These are phyloP conservation scores for Drosophila diplacantha DNA, from an alignment of 2,888 invertebrate species.

Conservation along the genomic window DNA sequence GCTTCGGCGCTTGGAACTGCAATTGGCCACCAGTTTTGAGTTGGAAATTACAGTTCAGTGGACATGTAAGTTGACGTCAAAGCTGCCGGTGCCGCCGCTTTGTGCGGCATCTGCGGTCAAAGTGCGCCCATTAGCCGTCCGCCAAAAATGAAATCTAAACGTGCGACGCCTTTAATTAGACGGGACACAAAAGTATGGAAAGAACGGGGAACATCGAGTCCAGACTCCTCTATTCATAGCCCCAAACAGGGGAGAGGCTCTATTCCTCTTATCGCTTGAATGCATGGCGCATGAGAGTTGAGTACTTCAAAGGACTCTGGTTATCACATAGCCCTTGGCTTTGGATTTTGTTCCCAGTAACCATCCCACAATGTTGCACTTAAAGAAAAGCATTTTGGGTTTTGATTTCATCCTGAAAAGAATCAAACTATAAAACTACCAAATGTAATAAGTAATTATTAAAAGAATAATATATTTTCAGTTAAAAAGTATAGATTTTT, in stretches of 20 bases:
- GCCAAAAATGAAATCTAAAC: constrained; percentile 70
- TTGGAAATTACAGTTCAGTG: constrained; percentile 58
- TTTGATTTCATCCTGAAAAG: fast-evolving
- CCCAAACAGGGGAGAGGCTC: constrained; percentile 1
- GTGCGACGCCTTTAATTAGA: constrained; percentile 69
- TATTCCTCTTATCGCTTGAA: constrained; percentile 2
- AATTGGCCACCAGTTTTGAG: constrained; percentile 60
- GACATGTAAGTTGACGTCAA: not conserved
- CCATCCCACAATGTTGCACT: not conserved
- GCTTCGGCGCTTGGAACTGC: constrained; percentile 54
- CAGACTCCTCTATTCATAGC: not conserved
- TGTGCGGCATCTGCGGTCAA: constrained; percentile 62
- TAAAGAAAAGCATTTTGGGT: not conserved
- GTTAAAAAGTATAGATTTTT: not conserved
- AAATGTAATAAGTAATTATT: not conserved
- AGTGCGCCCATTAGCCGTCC: constrained; percentile 66
- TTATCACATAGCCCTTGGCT: constrained; percentile 47
- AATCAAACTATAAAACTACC: fast-evolving
- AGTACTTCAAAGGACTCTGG: constrained; percentile 52
- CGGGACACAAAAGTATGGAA: constrained; percentile 36
- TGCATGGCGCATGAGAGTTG: constrained; percentile 25
- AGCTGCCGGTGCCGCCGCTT: not conserved
- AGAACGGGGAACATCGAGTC: not conserved
- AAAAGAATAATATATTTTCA: not conserved
- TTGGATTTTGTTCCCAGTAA: not conserved